Percentiles rank a stretch among this genome's conserved stretches.
These are phyloP conservation scores for Zaprionus lachaisei DNA, from an alignment of 1,140 invertebrate species.

Conservation along the genomic window DNA sequence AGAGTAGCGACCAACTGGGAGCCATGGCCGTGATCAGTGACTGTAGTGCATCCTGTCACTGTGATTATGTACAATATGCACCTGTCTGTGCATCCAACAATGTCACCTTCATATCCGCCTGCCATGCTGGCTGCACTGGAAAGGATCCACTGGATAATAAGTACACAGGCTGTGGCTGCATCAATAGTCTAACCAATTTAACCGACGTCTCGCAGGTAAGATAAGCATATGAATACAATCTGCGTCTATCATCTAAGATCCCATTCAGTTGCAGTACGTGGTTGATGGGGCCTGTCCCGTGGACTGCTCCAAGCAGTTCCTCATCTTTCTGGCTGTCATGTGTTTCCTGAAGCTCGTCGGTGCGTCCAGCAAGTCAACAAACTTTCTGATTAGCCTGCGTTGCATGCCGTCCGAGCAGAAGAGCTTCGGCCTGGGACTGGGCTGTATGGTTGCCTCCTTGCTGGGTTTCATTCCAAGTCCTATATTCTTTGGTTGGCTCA, in stretches of 20 bases:
- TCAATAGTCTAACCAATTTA: neutral
- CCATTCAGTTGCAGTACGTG: slow-evolving; percentile 35
- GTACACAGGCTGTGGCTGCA: slow-evolving; percentile 52
- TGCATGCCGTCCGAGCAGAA: slow-evolving; percentile 90
- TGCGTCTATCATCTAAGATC: too few relatives aligned
- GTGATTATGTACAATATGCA: slow-evolving; percentile 88
- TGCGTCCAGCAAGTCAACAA: slow-evolving; percentile 88
- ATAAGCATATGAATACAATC: accelerated
- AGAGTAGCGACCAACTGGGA: slow-evolving; percentile 80
- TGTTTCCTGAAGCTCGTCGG: slow-evolving; percentile 88
- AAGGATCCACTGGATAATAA: slow-evolving; percentile 74
- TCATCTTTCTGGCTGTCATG: slow-evolving; percentile 87
- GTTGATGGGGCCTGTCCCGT: slow-evolving; percentile 87
- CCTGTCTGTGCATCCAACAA: slow-evolving; percentile 88
- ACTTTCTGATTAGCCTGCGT: slow-evolving; percentile 88
- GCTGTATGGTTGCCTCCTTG: slow-evolving; percentile 87
- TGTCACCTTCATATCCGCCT: slow-evolving; percentile 88
- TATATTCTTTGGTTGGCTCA: slow-evolving; percentile 89
- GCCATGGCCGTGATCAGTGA: slow-evolving; percentile 35
- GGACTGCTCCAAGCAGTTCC: slow-evolving; percentile 88
- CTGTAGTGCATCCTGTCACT: slow-evolving; percentile 88
- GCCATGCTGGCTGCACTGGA: slow-evolving; percentile 88
- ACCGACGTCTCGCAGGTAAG: slow-evolving; percentile 22
- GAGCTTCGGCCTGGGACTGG: slow-evolving; percentile 88
- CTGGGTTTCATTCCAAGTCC: slow-evolving; percentile 89